Evolutionary conservation across 2,113 vertebrate species (phyloP).

Genomic region (Pterophyllum scalare): DNA sequence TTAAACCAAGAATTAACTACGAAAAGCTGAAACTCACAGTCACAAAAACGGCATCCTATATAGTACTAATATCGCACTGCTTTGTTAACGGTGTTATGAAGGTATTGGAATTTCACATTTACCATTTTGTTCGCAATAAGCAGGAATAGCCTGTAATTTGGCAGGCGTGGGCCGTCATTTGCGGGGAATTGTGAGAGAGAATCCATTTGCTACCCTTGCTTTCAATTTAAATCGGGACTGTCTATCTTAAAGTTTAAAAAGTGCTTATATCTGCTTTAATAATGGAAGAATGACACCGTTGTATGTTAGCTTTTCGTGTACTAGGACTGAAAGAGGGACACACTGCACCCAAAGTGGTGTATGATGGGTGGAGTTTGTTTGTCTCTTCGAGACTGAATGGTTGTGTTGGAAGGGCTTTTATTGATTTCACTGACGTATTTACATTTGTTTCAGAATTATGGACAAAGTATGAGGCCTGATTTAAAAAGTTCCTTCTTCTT

Average conservation of each 20-base stretch:
- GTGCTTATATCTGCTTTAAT: not conserved
- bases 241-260: not conserved
- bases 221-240: not conserved
- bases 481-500: slow-evolving; percentile 5
- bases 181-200: not conserved
- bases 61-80: not conserved
- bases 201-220: not conserved
- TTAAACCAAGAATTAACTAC: not conserved
- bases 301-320: not conserved
- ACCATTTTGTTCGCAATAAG: not conserved
- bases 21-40: not conserved
- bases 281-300: slow-evolving; percentile 10
- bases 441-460: not conserved
- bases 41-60: not conserved
- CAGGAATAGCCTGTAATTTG: not conserved
- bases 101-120: not conserved
- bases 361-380: slow-evolving; percentile 35
- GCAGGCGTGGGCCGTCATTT: not conserved
- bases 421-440: not conserved
- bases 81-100: not conserved
- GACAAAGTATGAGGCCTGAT: not conserved
- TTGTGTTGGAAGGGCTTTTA: not conserved
- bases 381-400: not conserved
- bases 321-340: not conserved
- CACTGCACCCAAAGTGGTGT: not conserved